These are phyloP conservation scores for Amblyteles armatorius DNA, from an alignment of 2,888 invertebrate species.

Conservation along the genomic window DNA sequence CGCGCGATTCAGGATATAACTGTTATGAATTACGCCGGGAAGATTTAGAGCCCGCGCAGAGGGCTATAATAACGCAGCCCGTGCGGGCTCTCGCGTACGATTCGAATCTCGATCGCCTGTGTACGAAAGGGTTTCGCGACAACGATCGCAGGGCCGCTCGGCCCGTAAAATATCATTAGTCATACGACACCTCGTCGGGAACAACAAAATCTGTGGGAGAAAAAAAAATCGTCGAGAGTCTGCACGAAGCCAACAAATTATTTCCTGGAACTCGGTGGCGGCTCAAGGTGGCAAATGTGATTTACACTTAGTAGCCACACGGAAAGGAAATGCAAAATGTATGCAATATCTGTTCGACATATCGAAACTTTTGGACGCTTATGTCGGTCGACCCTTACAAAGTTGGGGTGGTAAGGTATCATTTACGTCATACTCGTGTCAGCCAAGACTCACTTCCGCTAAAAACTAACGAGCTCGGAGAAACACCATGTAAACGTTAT, in stretches of 20 bases:
- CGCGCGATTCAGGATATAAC: constrained; percentile 49
- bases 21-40: constrained; percentile 59
- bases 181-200: not conserved
- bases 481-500: not conserved
- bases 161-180: constrained; percentile 16
- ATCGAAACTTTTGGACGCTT: too few species aligned
- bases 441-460: not conserved
- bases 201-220: not conserved
- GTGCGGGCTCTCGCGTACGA: not conserved
- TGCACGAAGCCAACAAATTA: constrained; percentile 5
- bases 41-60: constrained; percentile 38
- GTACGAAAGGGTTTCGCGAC: not conserved
- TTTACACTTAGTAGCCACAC: not conserved
- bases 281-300: constrained; percentile 16
- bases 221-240: not conserved
- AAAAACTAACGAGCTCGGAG: not conserved
- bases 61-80: not conserved
- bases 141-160: constrained; percentile 6
- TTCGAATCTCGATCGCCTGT: not conserved
- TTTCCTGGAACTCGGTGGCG: constrained; percentile 15
- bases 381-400: not conserved
- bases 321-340: not conserved
- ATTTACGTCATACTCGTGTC: not conserved
- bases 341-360: not conserved
- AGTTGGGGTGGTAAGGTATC: not conserved